Conservation (phyloP, 2,888 invertebrate genomes). For the Pandemis corylana region DNA sequence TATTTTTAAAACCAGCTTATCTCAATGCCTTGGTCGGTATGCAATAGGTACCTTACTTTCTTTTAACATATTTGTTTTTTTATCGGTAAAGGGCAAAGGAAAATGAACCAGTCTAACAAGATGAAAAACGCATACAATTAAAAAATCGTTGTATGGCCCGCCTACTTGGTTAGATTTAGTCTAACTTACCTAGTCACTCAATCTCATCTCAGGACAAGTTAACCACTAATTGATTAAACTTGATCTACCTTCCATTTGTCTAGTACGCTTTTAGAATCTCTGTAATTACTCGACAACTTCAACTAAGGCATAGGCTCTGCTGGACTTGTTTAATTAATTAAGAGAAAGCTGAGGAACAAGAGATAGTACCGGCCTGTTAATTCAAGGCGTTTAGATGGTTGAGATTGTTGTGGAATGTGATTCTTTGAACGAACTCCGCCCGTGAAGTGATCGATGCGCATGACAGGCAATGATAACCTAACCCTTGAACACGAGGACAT, state of each 20-base stretch:
- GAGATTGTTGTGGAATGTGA: background rate
- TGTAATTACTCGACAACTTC: background rate
- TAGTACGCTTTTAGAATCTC: background rate
- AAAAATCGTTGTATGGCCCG: no score
- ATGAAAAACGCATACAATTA: no score
- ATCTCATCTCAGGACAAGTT: background rate
- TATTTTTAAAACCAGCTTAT: no score
- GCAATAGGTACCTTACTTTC: no score
- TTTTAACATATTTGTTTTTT: no score
- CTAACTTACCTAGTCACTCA: background rate
- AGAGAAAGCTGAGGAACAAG: background rate
- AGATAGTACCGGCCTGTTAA: background rate
- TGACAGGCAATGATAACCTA: no score
- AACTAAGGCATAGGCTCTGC: background rate
- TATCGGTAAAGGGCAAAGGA: no score
- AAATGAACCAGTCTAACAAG: no score
- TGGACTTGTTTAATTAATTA: slow-evolving; percentile 17
- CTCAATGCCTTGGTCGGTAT: no score
- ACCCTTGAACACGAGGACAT: no score
- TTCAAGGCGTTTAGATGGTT: background rate
- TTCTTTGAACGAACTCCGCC: background rate
- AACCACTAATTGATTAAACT: background rate
- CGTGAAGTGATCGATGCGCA: no score
- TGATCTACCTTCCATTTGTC: background rate
- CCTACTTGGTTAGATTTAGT: background rate